These are phyloP conservation scores for Dendrophyllia cribrosa DNA, from an alignment of 64 coral and sea anemone genomes.

Conservation along the genomic window DNA sequence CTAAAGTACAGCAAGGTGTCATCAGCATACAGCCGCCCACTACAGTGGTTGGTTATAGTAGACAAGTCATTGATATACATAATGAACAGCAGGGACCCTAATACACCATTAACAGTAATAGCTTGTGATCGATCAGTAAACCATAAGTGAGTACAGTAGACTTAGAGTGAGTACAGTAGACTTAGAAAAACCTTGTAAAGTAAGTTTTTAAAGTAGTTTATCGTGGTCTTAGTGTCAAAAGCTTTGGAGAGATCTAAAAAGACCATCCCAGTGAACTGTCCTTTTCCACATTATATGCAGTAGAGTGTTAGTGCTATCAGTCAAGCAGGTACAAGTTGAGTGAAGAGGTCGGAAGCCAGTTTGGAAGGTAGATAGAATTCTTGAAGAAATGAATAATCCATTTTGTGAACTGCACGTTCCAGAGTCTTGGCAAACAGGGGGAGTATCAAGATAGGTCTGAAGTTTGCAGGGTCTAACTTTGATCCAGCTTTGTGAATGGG, in stretches of 20 bases:
- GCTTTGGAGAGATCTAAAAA: conserved; percentile 64
- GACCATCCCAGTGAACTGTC: conserved; percentile 60
- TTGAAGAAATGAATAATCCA: background rate
- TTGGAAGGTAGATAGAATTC: background rate
- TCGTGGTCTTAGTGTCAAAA: conserved; percentile 60
- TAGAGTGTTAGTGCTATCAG: conserved; percentile 62
- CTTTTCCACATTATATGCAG: conserved; percentile 64
- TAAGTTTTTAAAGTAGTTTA: conserved; percentile 15
- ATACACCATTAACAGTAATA: background rate
- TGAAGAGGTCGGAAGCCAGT: background rate
- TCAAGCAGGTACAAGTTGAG: conserved; percentile 55
- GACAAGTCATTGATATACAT: background rate
- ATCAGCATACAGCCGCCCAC: conserved; percentile 28
- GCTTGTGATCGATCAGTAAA: conserved; percentile 44
- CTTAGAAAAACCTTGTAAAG: too few species aligned
- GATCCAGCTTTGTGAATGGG: background rate
- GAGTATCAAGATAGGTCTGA: conserved; percentile 30
- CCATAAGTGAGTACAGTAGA: too few species aligned
- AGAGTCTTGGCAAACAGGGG: conserved; percentile 23
- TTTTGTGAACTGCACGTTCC: background rate
- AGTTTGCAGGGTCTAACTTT: conserved; percentile 26
- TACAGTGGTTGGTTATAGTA: background rate
- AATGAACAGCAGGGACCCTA: background rate
- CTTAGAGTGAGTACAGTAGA: too few species aligned
- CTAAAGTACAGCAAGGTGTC: background rate